These are phyloP conservation scores for Synchiropus splendidus DNA, from an alignment of 2,113 vertebrate genomes.

Conservation along the genomic window DNA sequence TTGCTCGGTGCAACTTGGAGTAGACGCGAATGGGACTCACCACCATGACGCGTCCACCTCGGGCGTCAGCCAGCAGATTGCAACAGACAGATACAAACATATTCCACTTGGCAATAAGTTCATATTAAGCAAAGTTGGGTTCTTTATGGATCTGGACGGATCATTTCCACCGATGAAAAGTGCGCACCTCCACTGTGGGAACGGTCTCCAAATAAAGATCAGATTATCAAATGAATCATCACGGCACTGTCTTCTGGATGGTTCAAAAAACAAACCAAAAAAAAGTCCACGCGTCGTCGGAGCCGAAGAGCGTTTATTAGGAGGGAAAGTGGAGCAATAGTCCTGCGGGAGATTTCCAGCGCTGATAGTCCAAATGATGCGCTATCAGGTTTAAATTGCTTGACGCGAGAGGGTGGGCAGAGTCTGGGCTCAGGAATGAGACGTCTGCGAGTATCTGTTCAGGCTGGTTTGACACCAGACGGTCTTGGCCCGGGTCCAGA, in stretches of 20 bases:
- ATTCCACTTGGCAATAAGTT: slow-evolving; percentile 77
- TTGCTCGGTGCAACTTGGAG: no score
- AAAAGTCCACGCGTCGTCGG: no score
- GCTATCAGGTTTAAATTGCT: slow-evolving; percentile 61
- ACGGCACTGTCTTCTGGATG: no score
- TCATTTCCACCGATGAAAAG: slow-evolving; percentile 29
- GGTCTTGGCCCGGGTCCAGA: slow-evolving; percentile 56
- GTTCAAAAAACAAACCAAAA: background rate
- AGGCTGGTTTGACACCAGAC: slow-evolving; percentile 66
- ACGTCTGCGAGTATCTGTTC: slow-evolving; percentile 67
- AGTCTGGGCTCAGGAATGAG: slow-evolving; percentile 60
- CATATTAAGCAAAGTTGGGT: slow-evolving; percentile 73
- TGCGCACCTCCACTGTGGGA: no score
- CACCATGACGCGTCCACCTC: slow-evolving; percentile 89
- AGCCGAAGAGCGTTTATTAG: slow-evolving; percentile 8
- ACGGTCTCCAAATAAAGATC: slow-evolving; percentile 2
- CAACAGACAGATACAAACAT: slow-evolving; percentile 76
- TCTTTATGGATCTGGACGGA: slow-evolving; percentile 45
- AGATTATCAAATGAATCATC: slow-evolving; percentile 1
- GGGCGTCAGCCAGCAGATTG: slow-evolving; percentile 75
- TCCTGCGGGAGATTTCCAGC: slow-evolving; percentile 24
- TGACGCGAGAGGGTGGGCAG: slow-evolving; percentile 53
- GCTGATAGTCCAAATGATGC: slow-evolving; percentile 39
- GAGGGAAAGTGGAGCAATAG: slow-evolving; percentile 9
- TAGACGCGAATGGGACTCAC: slow-evolving; percentile 61